Conservation (phyloP, 2,113 vertebrate species). For the Rattus norvegicus region DNA sequence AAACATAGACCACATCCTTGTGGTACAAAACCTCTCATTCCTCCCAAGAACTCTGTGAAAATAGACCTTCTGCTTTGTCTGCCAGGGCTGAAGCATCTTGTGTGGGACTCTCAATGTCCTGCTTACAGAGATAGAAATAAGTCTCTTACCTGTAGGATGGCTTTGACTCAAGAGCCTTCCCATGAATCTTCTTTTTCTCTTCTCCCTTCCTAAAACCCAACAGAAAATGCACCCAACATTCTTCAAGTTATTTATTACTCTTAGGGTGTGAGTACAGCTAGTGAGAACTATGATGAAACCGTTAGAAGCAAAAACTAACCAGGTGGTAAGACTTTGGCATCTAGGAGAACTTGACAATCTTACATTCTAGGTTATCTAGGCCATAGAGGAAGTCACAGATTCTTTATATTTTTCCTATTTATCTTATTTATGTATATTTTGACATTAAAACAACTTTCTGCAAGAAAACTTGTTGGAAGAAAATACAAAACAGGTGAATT, state of each 20-base stretch:
- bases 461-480: not conserved
- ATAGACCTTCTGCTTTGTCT: not conserved
- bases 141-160: not conserved
- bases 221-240: not conserved
- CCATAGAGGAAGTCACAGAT: no score
- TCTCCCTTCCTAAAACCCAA: not conserved
- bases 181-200: not conserved
- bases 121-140: not conserved
- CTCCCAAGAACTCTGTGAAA: not conserved
- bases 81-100: not conserved
- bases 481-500: not conserved
- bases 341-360: not conserved
- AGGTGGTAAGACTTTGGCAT: not conserved
- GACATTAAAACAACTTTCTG: not conserved
- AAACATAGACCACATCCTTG: not conserved
- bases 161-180: not conserved
- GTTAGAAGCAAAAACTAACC: not conserved
- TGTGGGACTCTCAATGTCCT: not conserved
- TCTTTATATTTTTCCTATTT: not conserved
- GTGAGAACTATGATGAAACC: not conserved
- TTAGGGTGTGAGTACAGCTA: not conserved
- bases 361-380: not conserved
- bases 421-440: not conserved
- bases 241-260: not conserved
- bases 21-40: not conserved